Percentiles rank a stretch among this genome's conserved stretches.
Conservation (phyloP, 2,888 invertebrate genomes). For the Caenorhabditis japonica region DNA sequence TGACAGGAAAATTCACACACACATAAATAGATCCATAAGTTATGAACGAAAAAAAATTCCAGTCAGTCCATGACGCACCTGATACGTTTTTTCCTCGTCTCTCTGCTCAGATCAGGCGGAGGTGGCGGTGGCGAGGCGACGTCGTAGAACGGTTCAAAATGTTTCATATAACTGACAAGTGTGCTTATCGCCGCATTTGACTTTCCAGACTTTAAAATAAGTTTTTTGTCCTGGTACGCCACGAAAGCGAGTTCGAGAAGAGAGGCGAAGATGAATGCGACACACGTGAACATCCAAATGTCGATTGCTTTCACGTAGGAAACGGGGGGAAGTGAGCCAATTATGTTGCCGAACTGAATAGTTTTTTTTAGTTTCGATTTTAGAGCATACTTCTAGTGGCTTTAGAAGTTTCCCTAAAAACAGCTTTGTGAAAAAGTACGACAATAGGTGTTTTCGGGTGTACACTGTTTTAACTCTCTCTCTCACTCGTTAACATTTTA, state of each 20-base stretch:
- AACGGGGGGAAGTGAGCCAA: constrained; percentile 73
- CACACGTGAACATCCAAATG: constrained; percentile 73
- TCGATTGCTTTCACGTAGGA: constrained; percentile 75
- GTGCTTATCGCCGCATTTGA: constrained; percentile 61
- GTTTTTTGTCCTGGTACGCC: constrained; percentile 73
- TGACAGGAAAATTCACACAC: too few relatives aligned
- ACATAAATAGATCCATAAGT: too few relatives aligned
- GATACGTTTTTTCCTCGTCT: not conserved
- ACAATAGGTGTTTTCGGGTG: too few relatives aligned
- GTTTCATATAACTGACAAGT: constrained; percentile 57
- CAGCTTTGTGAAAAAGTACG: too few relatives aligned
- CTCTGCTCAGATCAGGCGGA: constrained; percentile 10
- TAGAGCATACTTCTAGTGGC: too few relatives aligned
- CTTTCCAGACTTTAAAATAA: constrained; percentile 56
- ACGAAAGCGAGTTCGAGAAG: constrained; percentile 73
- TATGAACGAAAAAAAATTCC: too few relatives aligned
- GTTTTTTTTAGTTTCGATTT: not conserved
- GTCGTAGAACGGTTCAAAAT: constrained; percentile 35
- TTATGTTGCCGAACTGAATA: constrained; percentile 72
- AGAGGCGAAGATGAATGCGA: constrained; percentile 74
- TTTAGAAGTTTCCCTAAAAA: too few relatives aligned
- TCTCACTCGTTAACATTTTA: too few relatives aligned
- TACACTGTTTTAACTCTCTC: too few relatives aligned
- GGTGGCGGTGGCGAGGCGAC: constrained; percentile 20
- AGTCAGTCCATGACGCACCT: too few relatives aligned